Conservation (phyloP, 2,888 invertebrate species). For the Dione juno region DNA sequence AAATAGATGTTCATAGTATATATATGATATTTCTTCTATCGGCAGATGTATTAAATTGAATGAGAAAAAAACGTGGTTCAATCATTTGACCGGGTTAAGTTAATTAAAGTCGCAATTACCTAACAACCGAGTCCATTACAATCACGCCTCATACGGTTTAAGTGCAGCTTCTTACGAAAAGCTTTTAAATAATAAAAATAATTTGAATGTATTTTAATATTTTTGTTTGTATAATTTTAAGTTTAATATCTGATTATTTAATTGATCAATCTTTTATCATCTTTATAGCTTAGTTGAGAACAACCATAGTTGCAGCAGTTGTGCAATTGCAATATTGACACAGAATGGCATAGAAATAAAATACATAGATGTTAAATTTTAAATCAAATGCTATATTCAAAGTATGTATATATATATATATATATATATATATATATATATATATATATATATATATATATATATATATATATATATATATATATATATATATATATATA, state of each 20-base stretch:
- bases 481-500: background rate
- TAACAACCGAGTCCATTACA: slow-evolving; percentile 37
- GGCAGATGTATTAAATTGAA: slow-evolving; percentile 15
- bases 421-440: background rate
- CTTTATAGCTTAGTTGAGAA: too few relatives aligned
- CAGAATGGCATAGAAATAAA: too few relatives aligned
- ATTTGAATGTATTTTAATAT: background rate
- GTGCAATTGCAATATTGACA: too few relatives aligned
- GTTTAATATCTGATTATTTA: too few relatives aligned
- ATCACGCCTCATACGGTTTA: slow-evolving; percentile 22
- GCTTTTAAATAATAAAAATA: background rate
- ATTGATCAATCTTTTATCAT: too few relatives aligned
- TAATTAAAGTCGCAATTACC: slow-evolving; percentile 43
- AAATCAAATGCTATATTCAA: too few relatives aligned
- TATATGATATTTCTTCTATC: background rate
- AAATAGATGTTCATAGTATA: background rate
- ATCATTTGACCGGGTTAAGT: slow-evolving; percentile 42
- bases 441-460: background rate
- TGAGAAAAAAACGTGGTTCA: slow-evolving; percentile 38
- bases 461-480: background rate
- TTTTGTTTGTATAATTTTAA: background rate
- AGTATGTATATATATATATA: background rate
- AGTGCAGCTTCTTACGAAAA: slow-evolving; percentile 7
- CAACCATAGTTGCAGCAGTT: too few relatives aligned
- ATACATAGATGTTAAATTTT: too few relatives aligned